Percentiles rank a stretch among this genome's conserved stretches.
These are phyloP conservation scores for Scaptomyza montana DNA, from an alignment of 1,140 invertebrate species.

Conservation along the genomic window DNA sequence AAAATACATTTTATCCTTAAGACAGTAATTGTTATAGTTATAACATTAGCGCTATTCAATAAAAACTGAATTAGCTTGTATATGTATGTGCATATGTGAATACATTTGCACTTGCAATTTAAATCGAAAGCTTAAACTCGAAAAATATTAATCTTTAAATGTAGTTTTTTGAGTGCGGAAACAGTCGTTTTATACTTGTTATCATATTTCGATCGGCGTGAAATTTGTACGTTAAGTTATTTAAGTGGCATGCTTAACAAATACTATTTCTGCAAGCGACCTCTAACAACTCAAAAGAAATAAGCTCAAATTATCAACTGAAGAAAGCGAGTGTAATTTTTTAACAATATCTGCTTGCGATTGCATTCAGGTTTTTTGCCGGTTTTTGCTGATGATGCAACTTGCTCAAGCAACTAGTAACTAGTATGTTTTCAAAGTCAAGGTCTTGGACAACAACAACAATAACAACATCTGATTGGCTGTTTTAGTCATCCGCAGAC, in stretches of 20 bases:
- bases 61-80: no score
- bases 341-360: slow-evolving; percentile 49
- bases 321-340: slow-evolving; percentile 55
- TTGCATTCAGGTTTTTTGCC: slow-evolving; percentile 12
- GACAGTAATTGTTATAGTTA: no score
- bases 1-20: no score
- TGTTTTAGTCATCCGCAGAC: slow-evolving; percentile 10
- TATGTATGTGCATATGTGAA: background rate
- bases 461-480: slow-evolving; percentile 17
- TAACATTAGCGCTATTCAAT: no score
- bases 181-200: background rate
- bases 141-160: background rate
- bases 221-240: background rate
- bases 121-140: background rate
- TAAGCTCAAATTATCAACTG: slow-evolving; percentile 18
- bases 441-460: slow-evolving; percentile 46
- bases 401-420: slow-evolving; percentile 19
- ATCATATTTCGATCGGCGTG: background rate
- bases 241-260: slow-evolving; percentile 37
- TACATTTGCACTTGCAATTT: background rate
- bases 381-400: slow-evolving; percentile 22
- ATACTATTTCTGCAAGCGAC: slow-evolving; percentile 33
- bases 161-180: background rate
- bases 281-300: slow-evolving; percentile 20
- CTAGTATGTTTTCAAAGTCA: slow-evolving; percentile 62